These are phyloP conservation scores for Orycteropus afer DNA, from an alignment of 2,113 vertebrate genomes.

Conservation along the genomic window DNA sequence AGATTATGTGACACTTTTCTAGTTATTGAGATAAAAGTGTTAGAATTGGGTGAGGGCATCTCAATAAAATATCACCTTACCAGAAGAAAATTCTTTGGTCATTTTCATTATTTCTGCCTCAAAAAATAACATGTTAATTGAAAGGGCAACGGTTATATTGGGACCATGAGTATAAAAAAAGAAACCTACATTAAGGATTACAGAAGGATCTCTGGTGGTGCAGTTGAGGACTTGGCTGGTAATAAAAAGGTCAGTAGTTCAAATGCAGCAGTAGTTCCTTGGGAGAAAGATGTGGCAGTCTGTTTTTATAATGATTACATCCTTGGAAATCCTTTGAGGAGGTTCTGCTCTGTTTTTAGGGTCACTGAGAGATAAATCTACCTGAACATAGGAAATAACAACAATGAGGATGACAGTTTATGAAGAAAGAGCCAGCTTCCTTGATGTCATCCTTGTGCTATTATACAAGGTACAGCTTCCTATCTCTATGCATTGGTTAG, in stretches of 20 bases:
- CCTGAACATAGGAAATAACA: no score
- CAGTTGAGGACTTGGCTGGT: no score
- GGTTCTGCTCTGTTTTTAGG: no score
- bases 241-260: no score
- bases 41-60: not conserved
- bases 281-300: no score
- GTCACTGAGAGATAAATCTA: no score
- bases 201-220: not conserved
- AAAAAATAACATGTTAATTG: not conserved
- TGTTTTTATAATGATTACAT: no score
- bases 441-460: not conserved
- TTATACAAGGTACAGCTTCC: not conserved
- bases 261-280: no score
- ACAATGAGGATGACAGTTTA: not conserved
- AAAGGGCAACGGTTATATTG: not conserved
- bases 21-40: not conserved
- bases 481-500: not conserved
- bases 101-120: not conserved
- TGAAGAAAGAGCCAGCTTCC: not conserved
- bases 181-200: not conserved
- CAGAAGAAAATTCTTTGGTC: slow-evolving; percentile 3
- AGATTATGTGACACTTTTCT: not conserved
- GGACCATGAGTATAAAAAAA: not conserved
- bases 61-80: not conserved
- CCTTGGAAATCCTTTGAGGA: no score